These are phyloP conservation scores for Mylabris sibirica DNA, from an alignment of 2,888 invertebrate species.

Conservation along the genomic window DNA sequence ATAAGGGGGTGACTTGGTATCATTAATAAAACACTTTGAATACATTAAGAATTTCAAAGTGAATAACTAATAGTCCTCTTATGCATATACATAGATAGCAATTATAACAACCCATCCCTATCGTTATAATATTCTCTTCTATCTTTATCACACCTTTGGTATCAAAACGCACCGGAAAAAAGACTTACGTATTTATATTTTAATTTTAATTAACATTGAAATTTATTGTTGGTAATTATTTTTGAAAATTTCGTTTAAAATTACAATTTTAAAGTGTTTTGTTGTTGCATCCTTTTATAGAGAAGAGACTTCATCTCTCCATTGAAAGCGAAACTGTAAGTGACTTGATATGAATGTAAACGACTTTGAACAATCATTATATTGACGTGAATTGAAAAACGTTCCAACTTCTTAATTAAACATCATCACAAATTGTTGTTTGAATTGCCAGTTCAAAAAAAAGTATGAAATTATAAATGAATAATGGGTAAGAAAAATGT, in stretches of 20 bases:
- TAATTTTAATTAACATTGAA: too few relatives aligned
- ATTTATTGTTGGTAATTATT: neutral
- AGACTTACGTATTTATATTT: too few relatives aligned
- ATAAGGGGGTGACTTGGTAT: slow-evolving; percentile 22
- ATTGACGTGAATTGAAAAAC: slow-evolving; percentile 14
- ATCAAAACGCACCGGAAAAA: too few relatives aligned
- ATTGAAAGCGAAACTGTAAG: neutral
- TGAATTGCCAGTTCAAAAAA: neutral
- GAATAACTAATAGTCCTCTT: slow-evolving; percentile 12
- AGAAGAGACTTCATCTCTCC: slow-evolving; percentile 10
- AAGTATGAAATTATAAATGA: neutral
- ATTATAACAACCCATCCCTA: neutral
- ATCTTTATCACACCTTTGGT: too few relatives aligned
- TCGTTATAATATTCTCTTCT: too few relatives aligned
- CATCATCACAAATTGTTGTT: slow-evolving; percentile 2
- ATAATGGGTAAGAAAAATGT: too few relatives aligned
- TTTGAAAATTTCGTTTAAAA: neutral
- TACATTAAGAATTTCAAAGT: slow-evolving; percentile 39
- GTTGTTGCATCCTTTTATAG: neutral
- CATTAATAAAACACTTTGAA: slow-evolving; percentile 39
- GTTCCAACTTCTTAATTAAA: slow-evolving; percentile 9
- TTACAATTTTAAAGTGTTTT: too few relatives aligned
- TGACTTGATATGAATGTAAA: slow-evolving; percentile 11
- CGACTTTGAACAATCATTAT: slow-evolving; percentile 6
- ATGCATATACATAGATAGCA: neutral